These are phyloP conservation scores for Argya squamiceps DNA, from an alignment of 2,797 vertebrate genomes.

Conservation along the genomic window DNA sequence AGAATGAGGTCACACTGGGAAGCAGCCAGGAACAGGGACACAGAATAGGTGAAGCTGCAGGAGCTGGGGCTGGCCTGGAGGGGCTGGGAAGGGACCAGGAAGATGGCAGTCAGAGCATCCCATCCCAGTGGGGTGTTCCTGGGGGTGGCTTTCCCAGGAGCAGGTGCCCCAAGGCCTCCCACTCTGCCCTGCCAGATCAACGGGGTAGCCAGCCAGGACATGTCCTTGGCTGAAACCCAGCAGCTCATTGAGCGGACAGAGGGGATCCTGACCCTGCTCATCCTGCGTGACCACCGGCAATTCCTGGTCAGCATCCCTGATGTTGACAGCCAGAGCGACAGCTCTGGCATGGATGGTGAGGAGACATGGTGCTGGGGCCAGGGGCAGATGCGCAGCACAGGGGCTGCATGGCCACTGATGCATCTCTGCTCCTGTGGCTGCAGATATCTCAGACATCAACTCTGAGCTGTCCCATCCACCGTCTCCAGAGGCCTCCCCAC, in stretches of 20 bases:
- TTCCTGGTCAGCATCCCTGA: slow-evolving; percentile 93
- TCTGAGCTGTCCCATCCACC: slow-evolving; percentile 70
- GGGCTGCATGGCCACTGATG: background rate
- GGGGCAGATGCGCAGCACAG: background rate
- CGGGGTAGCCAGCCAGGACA: slow-evolving; percentile 89
- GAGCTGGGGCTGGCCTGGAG: background rate
- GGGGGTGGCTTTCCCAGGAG: background rate
- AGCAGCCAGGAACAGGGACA: background rate
- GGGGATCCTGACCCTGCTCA: slow-evolving; percentile 87
- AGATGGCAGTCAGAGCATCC: background rate
- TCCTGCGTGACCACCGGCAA: slow-evolving; percentile 87
- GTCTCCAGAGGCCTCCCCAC: background rate
- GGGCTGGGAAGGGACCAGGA: background rate
- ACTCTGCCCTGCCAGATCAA: slow-evolving; percentile 84
- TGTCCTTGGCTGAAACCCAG: slow-evolving; percentile 92
- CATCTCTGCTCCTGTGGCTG: background rate
- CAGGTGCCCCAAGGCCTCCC: background rate
- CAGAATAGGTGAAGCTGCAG: background rate
- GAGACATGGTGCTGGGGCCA: accelerated
- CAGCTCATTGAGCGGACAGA: slow-evolving; percentile 90
- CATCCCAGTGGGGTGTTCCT: accelerated
- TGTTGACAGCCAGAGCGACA: slow-evolving; percentile 83
- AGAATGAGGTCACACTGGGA: background rate
- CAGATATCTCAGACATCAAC: slow-evolving; percentile 91
- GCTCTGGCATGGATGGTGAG: slow-evolving; percentile 90